Conservation (phyloP, 2,888 invertebrate genomes). For the Perdita meconis region DNA sequence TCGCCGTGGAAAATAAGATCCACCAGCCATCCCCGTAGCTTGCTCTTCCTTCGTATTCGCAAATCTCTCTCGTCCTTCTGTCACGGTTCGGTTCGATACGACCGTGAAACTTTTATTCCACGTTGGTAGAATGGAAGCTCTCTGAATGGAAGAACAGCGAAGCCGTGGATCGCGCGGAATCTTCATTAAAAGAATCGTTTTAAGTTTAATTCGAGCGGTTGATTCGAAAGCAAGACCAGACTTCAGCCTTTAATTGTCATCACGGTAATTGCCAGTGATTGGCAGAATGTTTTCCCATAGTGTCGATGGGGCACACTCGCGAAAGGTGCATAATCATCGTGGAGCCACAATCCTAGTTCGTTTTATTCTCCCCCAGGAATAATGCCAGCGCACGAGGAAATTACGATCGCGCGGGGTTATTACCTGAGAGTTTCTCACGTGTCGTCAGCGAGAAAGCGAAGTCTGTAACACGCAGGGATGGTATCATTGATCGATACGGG, state of each 20-base stretch:
- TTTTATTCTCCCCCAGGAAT: slow-evolving; percentile 12
- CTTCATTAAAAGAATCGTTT: not conserved
- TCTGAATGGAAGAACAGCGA: not conserved
- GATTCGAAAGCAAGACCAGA: not conserved
- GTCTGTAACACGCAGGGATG: slow-evolving; percentile 35
- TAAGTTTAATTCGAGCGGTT: not conserved
- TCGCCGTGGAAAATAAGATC: slow-evolving; percentile 68
- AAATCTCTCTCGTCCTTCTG: slow-evolving; percentile 67
- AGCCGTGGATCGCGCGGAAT: not conserved
- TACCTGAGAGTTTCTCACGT: slow-evolving; percentile 41
- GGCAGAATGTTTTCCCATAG: slow-evolving; percentile 30
- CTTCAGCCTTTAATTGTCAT: slow-evolving; percentile 1
- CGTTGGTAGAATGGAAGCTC: slow-evolving; percentile 27
- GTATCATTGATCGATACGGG: slow-evolving; percentile 66
- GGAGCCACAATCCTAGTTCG: slow-evolving; percentile 3
- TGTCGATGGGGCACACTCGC: slow-evolving; percentile 25
- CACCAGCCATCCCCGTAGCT: slow-evolving; percentile 39
- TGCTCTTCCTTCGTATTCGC: slow-evolving; percentile 18
- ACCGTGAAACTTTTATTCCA: slow-evolving; percentile 43
- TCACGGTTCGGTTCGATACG: slow-evolving; percentile 23
- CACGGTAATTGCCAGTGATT: slow-evolving; percentile 45
- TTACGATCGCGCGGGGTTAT: slow-evolving; percentile 32
- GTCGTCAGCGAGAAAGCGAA: slow-evolving; percentile 57
- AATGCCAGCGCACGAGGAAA: slow-evolving; percentile 19
- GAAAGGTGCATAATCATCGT: slow-evolving; percentile 42